Conservation (phyloP, 2,888 invertebrate genomes). For the Noctua fimbriata region DNA sequence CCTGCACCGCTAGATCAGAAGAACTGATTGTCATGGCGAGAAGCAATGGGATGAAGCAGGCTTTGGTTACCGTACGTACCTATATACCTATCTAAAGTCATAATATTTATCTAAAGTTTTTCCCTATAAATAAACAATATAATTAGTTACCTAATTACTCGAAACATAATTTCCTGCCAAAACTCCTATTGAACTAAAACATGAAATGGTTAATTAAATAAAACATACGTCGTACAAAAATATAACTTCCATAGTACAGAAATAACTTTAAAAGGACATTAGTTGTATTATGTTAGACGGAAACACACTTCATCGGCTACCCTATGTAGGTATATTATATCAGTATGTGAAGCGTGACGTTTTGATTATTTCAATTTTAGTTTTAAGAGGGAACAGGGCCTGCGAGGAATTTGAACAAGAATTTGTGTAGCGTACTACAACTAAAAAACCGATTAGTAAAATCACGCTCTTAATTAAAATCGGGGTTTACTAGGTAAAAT, state of each 20-base stretch:
- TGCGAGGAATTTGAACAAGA: too few relatives aligned
- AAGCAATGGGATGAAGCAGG: not conserved
- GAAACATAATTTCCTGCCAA: conserved; percentile 20
- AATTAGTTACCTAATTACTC: not conserved
- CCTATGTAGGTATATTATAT: conserved; percentile 60
- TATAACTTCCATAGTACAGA: conserved; percentile 31
- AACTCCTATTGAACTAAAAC: conserved; percentile 14
- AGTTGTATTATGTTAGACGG: conserved; percentile 62
- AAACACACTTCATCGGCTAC: conserved; percentile 76
- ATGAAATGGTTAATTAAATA: conserved; percentile 21
- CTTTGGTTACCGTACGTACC: not conserved
- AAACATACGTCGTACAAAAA: conserved; percentile 21
- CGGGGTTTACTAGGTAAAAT: too few relatives aligned
- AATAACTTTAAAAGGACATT: conserved; percentile 41
- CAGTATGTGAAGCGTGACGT: conserved; percentile 53
- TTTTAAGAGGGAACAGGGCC: not conserved
- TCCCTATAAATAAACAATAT: not conserved
- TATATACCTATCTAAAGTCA: not conserved
- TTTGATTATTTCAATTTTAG: conserved; percentile 25
- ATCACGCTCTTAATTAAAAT: too few relatives aligned
- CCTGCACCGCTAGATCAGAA: not conserved
- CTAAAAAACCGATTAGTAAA: too few relatives aligned
- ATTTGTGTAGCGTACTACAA: too few relatives aligned
- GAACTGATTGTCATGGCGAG: not conserved
- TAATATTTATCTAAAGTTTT: not conserved